Conservation (phyloP, 2,113 vertebrate species). For the Calypte anna region DNA sequence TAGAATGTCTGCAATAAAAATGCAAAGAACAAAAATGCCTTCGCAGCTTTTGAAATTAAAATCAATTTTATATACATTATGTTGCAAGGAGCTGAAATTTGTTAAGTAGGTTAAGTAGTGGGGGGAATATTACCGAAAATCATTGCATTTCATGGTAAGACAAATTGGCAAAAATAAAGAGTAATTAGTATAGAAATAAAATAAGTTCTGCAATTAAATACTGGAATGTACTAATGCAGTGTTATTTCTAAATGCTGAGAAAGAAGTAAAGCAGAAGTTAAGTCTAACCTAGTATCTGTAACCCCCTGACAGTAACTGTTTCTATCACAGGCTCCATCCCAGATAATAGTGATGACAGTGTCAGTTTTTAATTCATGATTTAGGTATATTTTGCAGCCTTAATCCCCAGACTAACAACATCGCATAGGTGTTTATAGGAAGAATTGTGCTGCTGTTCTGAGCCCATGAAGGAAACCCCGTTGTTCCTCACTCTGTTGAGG, state of each 20-base stretch:
- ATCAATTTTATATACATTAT: conserved; percentile 34
- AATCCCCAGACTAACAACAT: background rate
- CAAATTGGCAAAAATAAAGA: background rate
- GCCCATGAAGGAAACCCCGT: background rate
- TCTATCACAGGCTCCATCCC: background rate
- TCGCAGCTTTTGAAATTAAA: conserved; percentile 45
- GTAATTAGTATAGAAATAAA: background rate
- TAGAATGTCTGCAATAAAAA: conserved; percentile 47
- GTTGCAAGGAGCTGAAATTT: conserved; percentile 13
- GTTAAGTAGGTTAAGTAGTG: conserved; percentile 39
- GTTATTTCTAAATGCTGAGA: background rate
- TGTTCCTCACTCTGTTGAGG: background rate
- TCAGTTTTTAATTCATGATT: background rate
- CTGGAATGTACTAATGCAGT: background rate
- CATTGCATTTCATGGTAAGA: background rate
- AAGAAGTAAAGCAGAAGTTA: background rate
- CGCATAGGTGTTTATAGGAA: background rate
- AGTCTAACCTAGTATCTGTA: background rate
- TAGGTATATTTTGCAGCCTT: background rate
- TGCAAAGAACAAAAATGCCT: conserved; percentile 4
- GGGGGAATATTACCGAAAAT: conserved; percentile 37
- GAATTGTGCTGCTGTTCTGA: background rate
- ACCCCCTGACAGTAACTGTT: background rate
- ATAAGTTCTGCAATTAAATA: background rate
- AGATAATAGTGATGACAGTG: background rate